phyloP scores from a whole-genome alignment of 1,140 invertebrate species.

The Mercenaria mercenaria region DNA sequence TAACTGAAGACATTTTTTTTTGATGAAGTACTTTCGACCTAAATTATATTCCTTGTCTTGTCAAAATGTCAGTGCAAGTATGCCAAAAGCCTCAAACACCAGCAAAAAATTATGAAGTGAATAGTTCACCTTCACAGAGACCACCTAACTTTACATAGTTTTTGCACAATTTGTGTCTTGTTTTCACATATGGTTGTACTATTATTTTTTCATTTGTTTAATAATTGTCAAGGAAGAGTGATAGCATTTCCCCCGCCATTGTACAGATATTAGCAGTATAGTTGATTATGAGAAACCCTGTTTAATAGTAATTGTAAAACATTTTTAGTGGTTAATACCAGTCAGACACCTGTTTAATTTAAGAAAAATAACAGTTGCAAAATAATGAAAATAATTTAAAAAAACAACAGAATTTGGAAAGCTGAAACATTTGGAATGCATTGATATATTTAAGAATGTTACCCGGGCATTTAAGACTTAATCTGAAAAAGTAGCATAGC shows the following conservation, averaged over 20 bases:
- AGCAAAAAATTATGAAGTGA: conserved; percentile 2
- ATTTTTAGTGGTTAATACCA: neutral
- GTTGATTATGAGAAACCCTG: neutral
- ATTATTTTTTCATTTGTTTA: conserved; percentile 39
- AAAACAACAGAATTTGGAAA: no score
- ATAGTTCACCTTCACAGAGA: conserved; percentile 7
- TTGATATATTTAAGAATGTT: no score
- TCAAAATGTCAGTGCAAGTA: conserved; percentile 11
- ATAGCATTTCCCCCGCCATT: neutral
- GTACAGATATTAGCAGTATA: conserved; percentile 2
- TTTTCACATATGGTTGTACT: conserved; percentile 2
- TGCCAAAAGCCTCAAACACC: neutral
- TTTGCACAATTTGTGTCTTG: conserved; percentile 42
- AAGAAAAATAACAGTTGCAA: no score
- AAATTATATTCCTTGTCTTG: conserved; percentile 7
- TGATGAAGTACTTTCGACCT: conserved; percentile 14
- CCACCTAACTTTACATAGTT: conserved; percentile 35
- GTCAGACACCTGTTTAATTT: no score
- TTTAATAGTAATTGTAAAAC: neutral
- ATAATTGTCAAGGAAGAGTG: conserved; percentile 15
- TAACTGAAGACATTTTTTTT: no score
- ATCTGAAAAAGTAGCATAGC: no score
- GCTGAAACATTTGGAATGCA: no score
- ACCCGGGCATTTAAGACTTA: no score
- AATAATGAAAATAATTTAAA: no score